These are phyloP conservation scores for Leptopilina drosophilae DNA, from an alignment of 2,888 invertebrate genomes.

Conservation along the genomic window DNA sequence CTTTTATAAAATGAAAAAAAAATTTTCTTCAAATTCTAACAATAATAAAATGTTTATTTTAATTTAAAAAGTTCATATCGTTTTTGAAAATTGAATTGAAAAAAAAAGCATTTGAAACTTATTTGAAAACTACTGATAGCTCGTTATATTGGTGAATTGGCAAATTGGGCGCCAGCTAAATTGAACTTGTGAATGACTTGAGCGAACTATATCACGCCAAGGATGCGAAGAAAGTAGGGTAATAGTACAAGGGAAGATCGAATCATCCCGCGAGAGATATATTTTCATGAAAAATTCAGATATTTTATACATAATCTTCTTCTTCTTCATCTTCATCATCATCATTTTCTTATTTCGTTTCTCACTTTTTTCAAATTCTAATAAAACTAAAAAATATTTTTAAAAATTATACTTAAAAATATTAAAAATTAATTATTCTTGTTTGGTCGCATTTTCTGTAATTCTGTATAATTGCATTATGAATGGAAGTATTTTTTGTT, in stretches of 20 bases:
- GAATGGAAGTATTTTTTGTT: no score
- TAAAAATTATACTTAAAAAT: no score
- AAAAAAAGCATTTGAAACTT: not conserved
- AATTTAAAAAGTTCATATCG: not conserved
- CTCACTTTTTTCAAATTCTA: no score
- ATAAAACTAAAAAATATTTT: no score
- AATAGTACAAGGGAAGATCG: constrained; percentile 32
- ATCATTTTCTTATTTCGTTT: no score
- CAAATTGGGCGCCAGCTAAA: constrained; percentile 37
- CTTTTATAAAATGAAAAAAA: no score
- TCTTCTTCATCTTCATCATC: not conserved
- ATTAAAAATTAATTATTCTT: no score
- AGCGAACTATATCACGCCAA: not conserved
- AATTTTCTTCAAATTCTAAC: not conserved
- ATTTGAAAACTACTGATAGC: not conserved
- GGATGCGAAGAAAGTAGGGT: constrained; percentile 33
- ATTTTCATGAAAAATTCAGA: not conserved
- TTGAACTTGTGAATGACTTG: constrained; percentile 29
- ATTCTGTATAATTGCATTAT: no score
- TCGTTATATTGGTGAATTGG: constrained; percentile 1
- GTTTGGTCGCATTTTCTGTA: no score
- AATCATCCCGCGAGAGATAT: not conserved
- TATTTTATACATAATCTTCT: not conserved
- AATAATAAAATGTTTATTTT: not conserved
- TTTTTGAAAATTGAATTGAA: not conserved